Conservation (phyloP, 2,888 invertebrate genomes). For the Drymonia ruficornis region DNA sequence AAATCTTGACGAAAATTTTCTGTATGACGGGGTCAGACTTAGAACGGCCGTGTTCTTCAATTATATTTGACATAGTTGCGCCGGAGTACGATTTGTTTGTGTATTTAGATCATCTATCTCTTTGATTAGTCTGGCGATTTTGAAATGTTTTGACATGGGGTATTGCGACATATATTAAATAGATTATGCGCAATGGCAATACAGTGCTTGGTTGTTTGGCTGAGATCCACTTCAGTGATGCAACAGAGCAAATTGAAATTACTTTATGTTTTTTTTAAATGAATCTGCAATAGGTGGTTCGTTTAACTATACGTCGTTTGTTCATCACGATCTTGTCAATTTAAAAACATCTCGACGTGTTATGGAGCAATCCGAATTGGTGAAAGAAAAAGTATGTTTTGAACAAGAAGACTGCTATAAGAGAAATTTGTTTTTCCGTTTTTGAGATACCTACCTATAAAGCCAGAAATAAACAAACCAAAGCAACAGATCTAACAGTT, state of each 20-base stretch:
- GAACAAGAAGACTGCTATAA: no score
- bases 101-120: conserved; percentile 60
- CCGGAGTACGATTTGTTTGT: conserved; percentile 52
- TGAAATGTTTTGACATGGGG: conserved; percentile 52
- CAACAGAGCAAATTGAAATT: conserved; percentile 1
- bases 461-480: no score
- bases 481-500: no score
- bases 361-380: neutral
- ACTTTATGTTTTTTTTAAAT: conserved; percentile 1
- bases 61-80: conserved; percentile 75
- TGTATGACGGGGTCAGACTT: conserved; percentile 76
- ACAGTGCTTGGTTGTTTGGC: conserved; percentile 11
- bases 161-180: conserved; percentile 32
- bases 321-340: neutral
- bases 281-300: neutral
- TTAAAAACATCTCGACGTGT: neutral
- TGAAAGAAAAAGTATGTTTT: no score
- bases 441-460: no score
- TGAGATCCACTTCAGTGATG: conserved; percentile 12
- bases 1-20: conserved; percentile 77
- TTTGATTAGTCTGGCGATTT: conserved; percentile 54
- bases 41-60: conserved; percentile 69
- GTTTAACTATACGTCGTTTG: neutral
- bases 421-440: no score
- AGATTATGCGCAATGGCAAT: conserved; percentile 23